phyloP scores from a whole-genome alignment of 2,888 invertebrate genomes.

The Meloe dianella region DNA sequence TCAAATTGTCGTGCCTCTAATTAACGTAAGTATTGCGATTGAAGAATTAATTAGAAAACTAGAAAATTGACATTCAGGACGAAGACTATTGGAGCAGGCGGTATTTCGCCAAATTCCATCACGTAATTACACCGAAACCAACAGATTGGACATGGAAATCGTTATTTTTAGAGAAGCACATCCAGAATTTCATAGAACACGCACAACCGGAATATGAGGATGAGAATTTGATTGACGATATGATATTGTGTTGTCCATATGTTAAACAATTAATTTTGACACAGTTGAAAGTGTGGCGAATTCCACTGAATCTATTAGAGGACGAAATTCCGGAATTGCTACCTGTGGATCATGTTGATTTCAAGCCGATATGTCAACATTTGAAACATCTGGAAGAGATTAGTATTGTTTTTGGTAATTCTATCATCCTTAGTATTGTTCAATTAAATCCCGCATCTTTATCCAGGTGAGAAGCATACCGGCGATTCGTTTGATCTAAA shows the following conservation, averaged over 20 bases:
- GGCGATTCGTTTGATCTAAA: constrained; percentile 64
- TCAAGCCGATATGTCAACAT: constrained; percentile 63
- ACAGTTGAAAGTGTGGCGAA: constrained; percentile 64
- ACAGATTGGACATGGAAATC: constrained; percentile 56
- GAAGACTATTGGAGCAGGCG: constrained; percentile 72
- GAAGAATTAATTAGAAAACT: not conserved
- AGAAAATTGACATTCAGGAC: constrained; percentile 49
- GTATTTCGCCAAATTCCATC: constrained; percentile 55
- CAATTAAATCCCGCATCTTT: not conserved
- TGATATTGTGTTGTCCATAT: constrained; percentile 59
- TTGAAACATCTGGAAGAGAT: constrained; percentile 64
- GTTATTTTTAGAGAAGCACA: constrained; percentile 54
- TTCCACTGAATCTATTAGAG: constrained; percentile 58
- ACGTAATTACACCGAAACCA: constrained; percentile 42
- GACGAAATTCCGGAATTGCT: constrained; percentile 57
- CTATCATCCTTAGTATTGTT: not conserved
- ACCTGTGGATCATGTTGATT: constrained; percentile 65
- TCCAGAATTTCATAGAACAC: constrained; percentile 53
- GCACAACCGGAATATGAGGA: constrained; percentile 56
- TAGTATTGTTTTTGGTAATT: constrained; percentile 56
- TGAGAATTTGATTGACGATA: constrained; percentile 52
- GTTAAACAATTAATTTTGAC: constrained; percentile 62
- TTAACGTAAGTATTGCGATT: constrained; percentile 56
- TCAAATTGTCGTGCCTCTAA: constrained; percentile 63
- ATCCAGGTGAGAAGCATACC: constrained; percentile 58